Percentiles rank a stretch among this genome's conserved stretches.
Conservation (phyloP, 2,113 vertebrate species). For the Neoarius graeffei region DNA sequence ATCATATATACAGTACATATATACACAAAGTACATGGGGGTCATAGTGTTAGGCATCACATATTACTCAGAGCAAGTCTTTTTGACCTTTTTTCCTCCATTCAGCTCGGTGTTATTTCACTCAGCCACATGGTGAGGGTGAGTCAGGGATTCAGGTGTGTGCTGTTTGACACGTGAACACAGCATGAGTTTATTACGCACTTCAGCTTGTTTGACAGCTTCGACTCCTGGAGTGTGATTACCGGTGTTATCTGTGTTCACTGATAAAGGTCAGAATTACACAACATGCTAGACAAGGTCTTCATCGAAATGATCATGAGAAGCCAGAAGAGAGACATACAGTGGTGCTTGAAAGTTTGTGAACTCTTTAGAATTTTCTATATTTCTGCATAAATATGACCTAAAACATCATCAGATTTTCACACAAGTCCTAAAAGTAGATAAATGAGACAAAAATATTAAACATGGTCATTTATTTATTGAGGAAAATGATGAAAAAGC, state of each 20-base stretch:
- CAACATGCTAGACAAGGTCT: constrained; percentile 19
- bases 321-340: neutral
- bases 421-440: too few species aligned
- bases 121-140: neutral
- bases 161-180: constrained; percentile 74
- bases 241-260: constrained; percentile 67
- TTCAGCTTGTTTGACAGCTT: constrained; percentile 70
- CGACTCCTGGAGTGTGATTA: constrained; percentile 74
- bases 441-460: too few species aligned
- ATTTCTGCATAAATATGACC: too few species aligned
- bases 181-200: constrained; percentile 65
- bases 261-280: constrained; percentile 67
- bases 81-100: neutral
- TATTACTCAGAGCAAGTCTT: too few species aligned
- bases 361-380: too few species aligned
- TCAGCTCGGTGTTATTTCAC: neutral
- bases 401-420: too few species aligned
- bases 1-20: too few species aligned
- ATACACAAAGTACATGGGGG: too few species aligned
- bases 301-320: neutral
- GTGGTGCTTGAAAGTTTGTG: too few species aligned
- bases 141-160: constrained; percentile 69
- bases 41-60: neutral
- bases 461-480: too few species aligned
- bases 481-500: too few species aligned